Percentiles rank a stretch among this genome's conserved stretches.
Conservation (phyloP, 2,888 invertebrate genomes). For the Agriopis leucophaearia region DNA sequence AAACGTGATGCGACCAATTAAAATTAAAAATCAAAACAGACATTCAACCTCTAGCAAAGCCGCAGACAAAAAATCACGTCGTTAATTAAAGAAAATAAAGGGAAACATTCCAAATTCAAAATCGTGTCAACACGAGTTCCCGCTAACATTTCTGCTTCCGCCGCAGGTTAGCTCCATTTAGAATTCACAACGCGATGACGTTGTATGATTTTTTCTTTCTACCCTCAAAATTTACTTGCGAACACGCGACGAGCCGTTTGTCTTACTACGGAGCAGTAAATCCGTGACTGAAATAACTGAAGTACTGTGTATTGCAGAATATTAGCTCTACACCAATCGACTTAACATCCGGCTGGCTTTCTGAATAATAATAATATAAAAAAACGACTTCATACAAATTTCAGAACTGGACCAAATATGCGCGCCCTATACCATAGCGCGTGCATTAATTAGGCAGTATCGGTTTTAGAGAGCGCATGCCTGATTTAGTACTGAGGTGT, state of each 20-base stretch:
- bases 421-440: too few relatives aligned
- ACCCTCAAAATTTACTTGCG: conserved; percentile 66
- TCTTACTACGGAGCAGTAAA: conserved; percentile 68
- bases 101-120: conserved; percentile 52
- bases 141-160: conserved; percentile 30
- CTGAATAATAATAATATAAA: too few relatives aligned
- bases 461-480: too few relatives aligned
- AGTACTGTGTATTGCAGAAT: conserved; percentile 15
- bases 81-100: conserved; percentile 38
- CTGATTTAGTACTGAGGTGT: too few relatives aligned
- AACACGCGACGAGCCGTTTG: conserved; percentile 65
- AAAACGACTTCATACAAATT: too few relatives aligned
- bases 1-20: not conserved
- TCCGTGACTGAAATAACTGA: conserved; percentile 73
- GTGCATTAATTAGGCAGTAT: too few relatives aligned
- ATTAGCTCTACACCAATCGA: not conserved
- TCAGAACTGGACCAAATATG: too few relatives aligned
- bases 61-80: conserved; percentile 5
- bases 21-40: not conserved
- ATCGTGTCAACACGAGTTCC: conserved; percentile 33
- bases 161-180: conserved; percentile 38
- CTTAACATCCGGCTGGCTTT: too few relatives aligned
- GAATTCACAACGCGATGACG: conserved; percentile 46
- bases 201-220: conserved; percentile 48
- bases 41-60: not conserved